Base-by-base conservation (phyloP, 2,113 vertebrate genomes). In the Athene cunicularia region DNA sequence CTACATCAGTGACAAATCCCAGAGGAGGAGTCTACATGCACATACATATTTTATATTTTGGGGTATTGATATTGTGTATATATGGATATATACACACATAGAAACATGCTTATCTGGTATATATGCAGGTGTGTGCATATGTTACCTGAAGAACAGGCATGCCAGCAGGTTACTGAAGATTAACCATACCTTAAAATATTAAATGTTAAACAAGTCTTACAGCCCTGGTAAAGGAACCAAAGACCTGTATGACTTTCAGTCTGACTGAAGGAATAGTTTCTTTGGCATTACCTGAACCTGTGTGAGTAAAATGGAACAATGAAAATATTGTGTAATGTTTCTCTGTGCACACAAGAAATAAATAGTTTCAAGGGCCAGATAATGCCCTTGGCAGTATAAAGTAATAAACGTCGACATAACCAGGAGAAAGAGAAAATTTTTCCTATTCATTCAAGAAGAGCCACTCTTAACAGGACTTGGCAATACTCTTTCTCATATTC, bases 391-490 rank as follows among this genome's bases (percentile, higher is more conserved):
- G 95, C 93, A 76, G 71, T 90, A 45, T 80, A 91, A 90, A 90
- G 60, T 71, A 96, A 97, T 89, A 94, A 94, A 95, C 77, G 41
- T 66, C 81, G 79, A 80, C 63, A 85, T 32, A 89, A 91, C 62
- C 45, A 76, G 56, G n/a, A 94, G 70, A 96, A 94, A 89, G n/a
- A 93, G 41, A 84, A 95, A 95, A 93, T 70, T 76, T 80, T 81
- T 83, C 85, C 70, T 87, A 53, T 81, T 95, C 74, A 53, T 89
- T 49, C 45, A 72, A 66, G 79, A 85, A 88, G 14, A 82, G 20
- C 28, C 41, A 50, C 66, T 90, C 24, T 62, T 62, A 91, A 89
- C 50, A 68, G 59, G 58, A 82, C 49, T 72, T 87, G 74, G 79
- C 73, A 95, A 76, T 66, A 26, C 49, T 80, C 70, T 91, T 89